These are phyloP conservation scores for Polymixis flavicincta DNA, from an alignment of 2,888 invertebrate species.

Conservation along the genomic window DNA sequence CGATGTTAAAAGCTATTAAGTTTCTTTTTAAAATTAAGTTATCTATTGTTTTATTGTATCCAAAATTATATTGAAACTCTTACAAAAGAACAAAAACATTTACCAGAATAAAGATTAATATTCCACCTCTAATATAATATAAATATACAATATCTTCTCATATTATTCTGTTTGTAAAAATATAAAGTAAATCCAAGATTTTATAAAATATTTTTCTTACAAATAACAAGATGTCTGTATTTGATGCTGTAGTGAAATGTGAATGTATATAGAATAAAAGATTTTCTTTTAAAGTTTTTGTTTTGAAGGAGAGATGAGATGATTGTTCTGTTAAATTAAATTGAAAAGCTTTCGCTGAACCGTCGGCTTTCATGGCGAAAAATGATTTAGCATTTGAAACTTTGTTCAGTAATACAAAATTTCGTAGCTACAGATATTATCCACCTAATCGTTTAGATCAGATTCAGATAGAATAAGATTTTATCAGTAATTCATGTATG, in stretches of 20 bases:
- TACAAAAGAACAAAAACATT: background rate
- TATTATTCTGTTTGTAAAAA: conserved; percentile 13
- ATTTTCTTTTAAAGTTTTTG: conserved; percentile 7
- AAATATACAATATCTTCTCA: conserved; percentile 17
- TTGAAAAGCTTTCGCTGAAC: conserved; percentile 14
- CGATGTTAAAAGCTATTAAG: background rate
- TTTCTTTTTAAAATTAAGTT: background rate
- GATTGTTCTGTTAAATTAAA: conserved; percentile 30
- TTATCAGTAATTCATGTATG: background rate
- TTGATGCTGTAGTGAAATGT: conserved; percentile 28
- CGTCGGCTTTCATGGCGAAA: background rate
- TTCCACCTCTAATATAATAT: background rate
- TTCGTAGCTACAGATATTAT: background rate
- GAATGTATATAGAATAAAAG: conserved; percentile 26
- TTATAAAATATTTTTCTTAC: conserved; percentile 25
- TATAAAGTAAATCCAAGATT: conserved; percentile 25
- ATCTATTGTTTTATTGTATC: background rate
- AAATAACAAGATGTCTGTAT: conserved; percentile 34
- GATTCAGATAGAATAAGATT: too few relatives aligned
- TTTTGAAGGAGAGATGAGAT: background rate
- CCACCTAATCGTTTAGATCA: background rate
- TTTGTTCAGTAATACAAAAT: background rate
- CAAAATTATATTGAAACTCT: background rate
- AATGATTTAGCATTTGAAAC: background rate
- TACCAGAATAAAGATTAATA: background rate